Conservation (phyloP, 2,888 invertebrate species). For the Xestoiulus laeticollis region DNA sequence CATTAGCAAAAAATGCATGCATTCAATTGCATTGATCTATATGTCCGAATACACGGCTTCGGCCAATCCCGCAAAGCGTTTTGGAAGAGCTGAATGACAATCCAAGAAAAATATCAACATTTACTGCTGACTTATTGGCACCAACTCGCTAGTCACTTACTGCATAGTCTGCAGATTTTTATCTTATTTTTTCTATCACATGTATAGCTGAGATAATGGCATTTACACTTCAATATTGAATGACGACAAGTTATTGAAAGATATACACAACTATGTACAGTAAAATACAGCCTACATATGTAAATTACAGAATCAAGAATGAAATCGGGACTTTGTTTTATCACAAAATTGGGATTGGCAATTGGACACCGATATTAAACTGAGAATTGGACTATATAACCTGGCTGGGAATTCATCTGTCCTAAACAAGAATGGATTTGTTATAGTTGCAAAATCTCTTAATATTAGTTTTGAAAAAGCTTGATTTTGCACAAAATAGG, state of each 20-base stretch:
- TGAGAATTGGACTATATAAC: neutral
- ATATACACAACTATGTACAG: conserved; percentile 34
- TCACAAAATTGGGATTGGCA: neutral
- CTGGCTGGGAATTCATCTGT: neutral
- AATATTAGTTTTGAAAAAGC: neutral
- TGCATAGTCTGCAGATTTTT: conserved; percentile 23
- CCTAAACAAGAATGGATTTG: neutral
- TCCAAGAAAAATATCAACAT: neutral
- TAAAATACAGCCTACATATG: neutral
- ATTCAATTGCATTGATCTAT: neutral
- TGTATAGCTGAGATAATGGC: conserved; percentile 43
- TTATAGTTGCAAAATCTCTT: no score
- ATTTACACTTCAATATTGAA: conserved; percentile 8
- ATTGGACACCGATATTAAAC: neutral
- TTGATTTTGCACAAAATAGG: neutral
- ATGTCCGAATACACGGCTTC: no score
- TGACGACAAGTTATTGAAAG: conserved; percentile 34
- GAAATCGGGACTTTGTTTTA: neutral
- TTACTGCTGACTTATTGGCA: neutral
- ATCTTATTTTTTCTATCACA: conserved; percentile 12
- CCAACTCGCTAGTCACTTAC: conserved; percentile 13
- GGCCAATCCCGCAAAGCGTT: neutral
- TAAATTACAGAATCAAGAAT: conserved; percentile 13
- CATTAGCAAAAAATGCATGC: neutral
- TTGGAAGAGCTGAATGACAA: neutral